Base-by-base conservation (phyloP, 1,140 invertebrate genomes). In the Lasaia peninsularis region DNA sequence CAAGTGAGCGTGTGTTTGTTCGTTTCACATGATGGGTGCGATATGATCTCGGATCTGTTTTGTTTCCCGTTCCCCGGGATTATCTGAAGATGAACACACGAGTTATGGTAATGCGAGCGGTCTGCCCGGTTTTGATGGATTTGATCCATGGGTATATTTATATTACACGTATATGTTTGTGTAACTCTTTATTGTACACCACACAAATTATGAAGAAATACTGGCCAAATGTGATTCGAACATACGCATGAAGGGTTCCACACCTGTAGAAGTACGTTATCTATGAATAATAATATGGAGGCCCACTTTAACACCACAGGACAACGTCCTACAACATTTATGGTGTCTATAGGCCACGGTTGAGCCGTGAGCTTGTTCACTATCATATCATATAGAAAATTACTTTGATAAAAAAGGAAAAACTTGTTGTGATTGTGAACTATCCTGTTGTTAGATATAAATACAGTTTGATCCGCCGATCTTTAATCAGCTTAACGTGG, bases 51-150 rank as follows among this genome's bases (percentile, higher is more conserved):
- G 56, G 58, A 66, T 62, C 67, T 73, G 72, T 75, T 75, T 75
- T 80, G 77, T 80, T 80, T 78, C 74, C 79, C 77, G 80, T 78
- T 74, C 72, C 71, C 67, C 72, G 60, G n/a, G 62, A 62, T 65
- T 75, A 71, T 71, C 63, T 68, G 56, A 56, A 66, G 64, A 67
- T 62, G 68, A 69, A 63, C 66, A 18, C 40, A 67, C 67, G 70
- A 53, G 58, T 71, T 60, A 64, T 62, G 68, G 70, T 67, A 70
- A 57, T 62, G 59, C 32, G 54, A 52, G 54, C 14, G 48, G 53
- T 54, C 28, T 61, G 52, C 40, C 18, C 40, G 18, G 20, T 44
- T 44, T 44, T 44, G 40, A 44, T 44, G 18, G 8, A 16, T 44
- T 18, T 44, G 40, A 44, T 44, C 18, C 16, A 18, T 44, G 18